Evolutionary conservation across 2,797 vertebrate genomes (phyloP).

Genomic region (Myotis myotis): DNA sequence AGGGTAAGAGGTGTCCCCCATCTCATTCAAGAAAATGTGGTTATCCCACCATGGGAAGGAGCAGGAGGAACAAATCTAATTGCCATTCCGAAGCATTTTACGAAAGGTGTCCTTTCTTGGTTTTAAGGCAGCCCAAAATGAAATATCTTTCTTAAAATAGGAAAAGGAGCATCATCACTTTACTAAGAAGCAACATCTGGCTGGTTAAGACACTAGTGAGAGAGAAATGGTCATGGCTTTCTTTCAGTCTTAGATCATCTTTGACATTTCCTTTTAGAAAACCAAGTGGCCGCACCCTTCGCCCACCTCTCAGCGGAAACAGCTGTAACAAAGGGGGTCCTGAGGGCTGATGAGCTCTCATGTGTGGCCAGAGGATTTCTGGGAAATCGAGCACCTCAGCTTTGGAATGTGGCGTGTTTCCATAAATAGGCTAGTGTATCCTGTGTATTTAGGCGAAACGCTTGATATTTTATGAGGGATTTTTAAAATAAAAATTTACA

Average conservation of each 20-base stretch:
- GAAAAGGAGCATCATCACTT: neutral
- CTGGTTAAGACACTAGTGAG: conserved; percentile 43
- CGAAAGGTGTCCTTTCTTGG: neutral
- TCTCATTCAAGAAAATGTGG: neutral
- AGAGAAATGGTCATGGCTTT: conserved; percentile 21
- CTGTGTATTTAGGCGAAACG: neutral
- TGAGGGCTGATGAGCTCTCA: neutral
- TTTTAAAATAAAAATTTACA: neutral
- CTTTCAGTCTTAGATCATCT: conserved; percentile 24
- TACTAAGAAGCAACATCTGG: conserved; percentile 59
- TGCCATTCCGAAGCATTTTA: conserved; percentile 59
- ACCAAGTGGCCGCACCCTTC: neutral
- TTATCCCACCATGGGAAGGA: neutral
- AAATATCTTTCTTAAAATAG: conserved; percentile 50
- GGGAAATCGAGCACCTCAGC: neutral
- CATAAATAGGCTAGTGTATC: neutral
- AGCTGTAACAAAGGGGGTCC: neutral
- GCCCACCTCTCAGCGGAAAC: neutral
- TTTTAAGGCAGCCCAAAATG: conserved; percentile 63
- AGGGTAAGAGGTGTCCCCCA: neutral
- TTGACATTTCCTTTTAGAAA: conserved; percentile 55
- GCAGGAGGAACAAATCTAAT: conserved; percentile 13
- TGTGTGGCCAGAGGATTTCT: neutral
- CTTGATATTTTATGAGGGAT: neutral
- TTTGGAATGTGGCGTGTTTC: neutral